Conservation (phyloP, 2,113 vertebrate species). For the Meles meles region DNA sequence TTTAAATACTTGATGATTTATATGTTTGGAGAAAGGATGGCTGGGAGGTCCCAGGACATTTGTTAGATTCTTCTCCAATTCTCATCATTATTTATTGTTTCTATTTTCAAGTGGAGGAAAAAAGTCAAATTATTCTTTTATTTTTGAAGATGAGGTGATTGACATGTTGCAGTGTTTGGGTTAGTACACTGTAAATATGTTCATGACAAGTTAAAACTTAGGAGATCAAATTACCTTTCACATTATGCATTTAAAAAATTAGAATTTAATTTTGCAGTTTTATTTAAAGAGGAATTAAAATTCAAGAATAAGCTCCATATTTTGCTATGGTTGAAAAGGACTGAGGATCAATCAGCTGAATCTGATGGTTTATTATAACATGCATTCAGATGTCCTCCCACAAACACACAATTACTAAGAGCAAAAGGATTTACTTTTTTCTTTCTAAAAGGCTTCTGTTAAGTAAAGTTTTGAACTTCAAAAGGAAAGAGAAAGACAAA, state of each 20-base stretch:
- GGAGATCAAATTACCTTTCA: neutral
- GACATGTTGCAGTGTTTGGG: neutral
- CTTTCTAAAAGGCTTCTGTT: neutral
- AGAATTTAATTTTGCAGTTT: conserved; percentile 3
- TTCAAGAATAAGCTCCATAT: neutral
- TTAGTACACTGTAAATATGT: neutral
- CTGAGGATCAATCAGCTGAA: neutral
- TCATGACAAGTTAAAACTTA: neutral
- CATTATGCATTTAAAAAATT: neutral
- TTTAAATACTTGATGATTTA: conserved; percentile 1
- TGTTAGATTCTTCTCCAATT: neutral
- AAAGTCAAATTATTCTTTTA: neutral
- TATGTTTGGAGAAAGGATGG: neutral
- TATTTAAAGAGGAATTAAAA: conserved; percentile 32
- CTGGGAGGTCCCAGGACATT: neutral
- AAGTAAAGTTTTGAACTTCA: conserved; percentile 15
- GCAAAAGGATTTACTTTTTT: neutral
- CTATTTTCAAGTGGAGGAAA: neutral
- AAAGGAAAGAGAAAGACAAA: neutral
- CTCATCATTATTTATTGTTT: conserved; percentile 3
- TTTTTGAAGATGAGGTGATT: neutral
- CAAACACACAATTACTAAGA: neutral
- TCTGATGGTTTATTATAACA: neutral
- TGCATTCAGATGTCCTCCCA: neutral
- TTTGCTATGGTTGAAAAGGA: neutral